Conservation (phyloP, 1,140 invertebrate genomes). For the Ceratitis capitata region DNA sequence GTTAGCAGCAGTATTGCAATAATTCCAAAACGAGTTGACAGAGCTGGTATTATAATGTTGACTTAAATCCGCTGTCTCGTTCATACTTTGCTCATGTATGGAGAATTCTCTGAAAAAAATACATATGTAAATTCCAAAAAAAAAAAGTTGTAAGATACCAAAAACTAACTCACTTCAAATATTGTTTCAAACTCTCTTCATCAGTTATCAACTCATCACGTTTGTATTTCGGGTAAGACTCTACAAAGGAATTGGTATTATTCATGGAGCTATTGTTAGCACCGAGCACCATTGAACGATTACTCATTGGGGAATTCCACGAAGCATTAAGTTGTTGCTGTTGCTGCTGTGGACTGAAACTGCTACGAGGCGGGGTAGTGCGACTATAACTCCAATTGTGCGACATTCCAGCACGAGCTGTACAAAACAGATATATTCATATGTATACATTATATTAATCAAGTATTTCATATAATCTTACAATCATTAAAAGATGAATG, state of each 20-base stretch:
- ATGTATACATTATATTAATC: too few species aligned
- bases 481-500: slow-evolving; percentile 63
- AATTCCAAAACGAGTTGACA: slow-evolving; percentile 62
- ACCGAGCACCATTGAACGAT: slow-evolving; percentile 44
- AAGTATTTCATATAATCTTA: slow-evolving; percentile 38
- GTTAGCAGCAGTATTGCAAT: slow-evolving; percentile 60
- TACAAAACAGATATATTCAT: not conserved
- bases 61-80: slow-evolving; percentile 47
- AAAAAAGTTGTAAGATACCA: not conserved
- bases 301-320: slow-evolving; percentile 49
- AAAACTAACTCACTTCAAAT: slow-evolving; percentile 56
- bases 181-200: slow-evolving; percentile 64
- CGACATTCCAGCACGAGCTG: slow-evolving; percentile 37
- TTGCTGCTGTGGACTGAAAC: slow-evolving; percentile 48
- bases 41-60: slow-evolving; percentile 48
- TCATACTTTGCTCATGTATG: slow-evolving; percentile 50
- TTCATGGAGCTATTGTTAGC: slow-evolving; percentile 55
- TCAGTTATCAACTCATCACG: slow-evolving; percentile 66
- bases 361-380: slow-evolving; percentile 51
- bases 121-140: not conserved
- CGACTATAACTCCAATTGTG: slow-evolving; percentile 46
- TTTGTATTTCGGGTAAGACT: slow-evolving; percentile 56
- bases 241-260: slow-evolving; percentile 54
- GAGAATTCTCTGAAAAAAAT: slow-evolving; percentile 47
- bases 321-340: slow-evolving; percentile 46